Conservation (phyloP, 2,113 vertebrate genomes). For the Ictalurus furcatus region DNA sequence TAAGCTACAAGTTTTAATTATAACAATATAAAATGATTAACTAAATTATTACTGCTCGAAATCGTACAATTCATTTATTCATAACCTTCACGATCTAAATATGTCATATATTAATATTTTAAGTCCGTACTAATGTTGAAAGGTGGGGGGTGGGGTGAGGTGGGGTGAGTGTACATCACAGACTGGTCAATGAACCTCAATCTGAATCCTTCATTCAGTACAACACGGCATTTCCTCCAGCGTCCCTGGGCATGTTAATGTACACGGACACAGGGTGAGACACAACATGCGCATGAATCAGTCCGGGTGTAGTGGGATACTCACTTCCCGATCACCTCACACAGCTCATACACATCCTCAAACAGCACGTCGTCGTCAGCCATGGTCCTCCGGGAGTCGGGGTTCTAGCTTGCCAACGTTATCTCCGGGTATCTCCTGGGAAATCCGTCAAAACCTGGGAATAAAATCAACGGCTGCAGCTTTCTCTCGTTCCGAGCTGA, state of each 20-base stretch:
- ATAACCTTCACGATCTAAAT: not conserved
- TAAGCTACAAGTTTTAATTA: not conserved
- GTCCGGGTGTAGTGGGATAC: constrained; percentile 57
- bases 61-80: not conserved
- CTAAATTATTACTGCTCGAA: not conserved
- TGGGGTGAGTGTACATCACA: too few relatives aligned
- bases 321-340: constrained; percentile 98
- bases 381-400: constrained; percentile 81
- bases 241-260: too few relatives aligned
- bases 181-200: too few relatives aligned
- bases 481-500: not conserved
- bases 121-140: not conserved
- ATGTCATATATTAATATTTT: not conserved
- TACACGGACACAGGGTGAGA: too few relatives aligned
- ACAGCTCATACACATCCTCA: constrained; percentile 98
- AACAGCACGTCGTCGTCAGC: constrained; percentile 99
- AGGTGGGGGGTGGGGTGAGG: too few relatives aligned
- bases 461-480: constrained; percentile 10
- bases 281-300: not conserved
- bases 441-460: constrained; percentile 33
- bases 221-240: too few relatives aligned
- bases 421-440: constrained; percentile 33
- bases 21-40: not conserved
- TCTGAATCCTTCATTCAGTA: too few relatives aligned
- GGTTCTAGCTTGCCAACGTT: constrained; percentile 24